Evolutionary conservation across 2,888 invertebrate genomes (phyloP), one percentile per base, ranked within the genome.

Genomic region (Octonoba sinensis): DNA sequence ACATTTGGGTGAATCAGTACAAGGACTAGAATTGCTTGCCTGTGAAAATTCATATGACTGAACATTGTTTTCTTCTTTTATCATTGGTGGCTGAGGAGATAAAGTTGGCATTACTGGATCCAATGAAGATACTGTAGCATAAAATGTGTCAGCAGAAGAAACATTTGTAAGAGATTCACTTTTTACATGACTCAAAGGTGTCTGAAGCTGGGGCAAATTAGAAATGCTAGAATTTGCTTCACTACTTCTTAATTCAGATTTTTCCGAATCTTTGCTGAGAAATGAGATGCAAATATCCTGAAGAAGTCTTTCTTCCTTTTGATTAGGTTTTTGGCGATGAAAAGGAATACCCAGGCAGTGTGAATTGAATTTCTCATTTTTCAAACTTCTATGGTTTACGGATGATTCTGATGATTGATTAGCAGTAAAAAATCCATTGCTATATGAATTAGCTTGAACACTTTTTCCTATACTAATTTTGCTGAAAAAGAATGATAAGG

Each of bases 21-120:
- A 44, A n/a, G 72, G 78, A 73, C 72, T 75, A 69, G 74, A 75
- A 49, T 60, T 67, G 54, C 12, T 51, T 36, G 57, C 36, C 59
- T 69, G 24, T 49, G 44, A 22, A 54, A 47, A 47, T 49, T 70
- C 72, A n/a, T 62, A 49, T 36, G 67, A 57, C 20, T 24, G 62
- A 15, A 24, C 18, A 44, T 56, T 44, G 13, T 22, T 62, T 27
- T 82, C 79, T 44, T 84, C 82, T 67, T 77, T 74, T n/a, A 88
- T 90, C 83, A 90, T 88, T 82, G 91, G 91, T 79, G 91, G 91
- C 86, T 93, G 93, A 59, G 94, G 94, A 81, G 93, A 93, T 74
- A 93, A 88, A 11, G 93, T 92, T 4, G 93, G 93, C 93, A 93
- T 93, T 64, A 91, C 91, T 69, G 92, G 92, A 85, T 92, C 92